These are phyloP conservation scores for Calameuta idolon DNA, from an alignment of 2,888 invertebrate genomes.

Conservation along the genomic window DNA sequence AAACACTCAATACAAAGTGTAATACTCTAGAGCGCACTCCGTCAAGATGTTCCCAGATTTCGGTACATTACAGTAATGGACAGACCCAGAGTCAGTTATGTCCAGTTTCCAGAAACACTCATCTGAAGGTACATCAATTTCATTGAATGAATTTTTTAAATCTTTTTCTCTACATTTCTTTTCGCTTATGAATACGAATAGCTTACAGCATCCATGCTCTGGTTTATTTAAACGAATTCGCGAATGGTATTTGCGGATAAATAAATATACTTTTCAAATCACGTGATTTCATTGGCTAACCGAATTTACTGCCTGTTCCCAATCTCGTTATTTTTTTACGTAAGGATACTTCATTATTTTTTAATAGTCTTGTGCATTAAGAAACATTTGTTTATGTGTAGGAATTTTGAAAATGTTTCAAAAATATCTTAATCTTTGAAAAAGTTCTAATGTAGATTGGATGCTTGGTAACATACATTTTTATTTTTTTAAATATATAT, in stretches of 20 bases:
- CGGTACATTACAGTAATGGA: slow-evolving; percentile 61
- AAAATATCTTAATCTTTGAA: too few species aligned
- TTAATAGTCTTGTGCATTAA: too few species aligned
- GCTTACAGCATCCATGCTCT: background rate
- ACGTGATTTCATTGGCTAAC: too few species aligned
- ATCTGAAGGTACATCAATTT: slow-evolving; percentile 55
- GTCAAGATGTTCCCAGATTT: slow-evolving; percentile 59
- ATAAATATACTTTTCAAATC: background rate
- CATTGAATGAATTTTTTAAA: slow-evolving; percentile 15
- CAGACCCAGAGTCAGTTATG: slow-evolving; percentile 63
- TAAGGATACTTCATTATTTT: background rate
- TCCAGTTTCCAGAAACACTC: slow-evolving; percentile 50
- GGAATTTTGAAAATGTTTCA: too few species aligned
- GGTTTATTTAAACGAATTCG: background rate
- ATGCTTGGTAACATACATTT: too few species aligned
- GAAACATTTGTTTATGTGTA: too few species aligned
- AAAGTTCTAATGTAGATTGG: too few species aligned
- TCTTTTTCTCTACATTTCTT: slow-evolving; percentile 1
- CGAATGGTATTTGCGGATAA: too few species aligned
- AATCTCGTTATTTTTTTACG: background rate
- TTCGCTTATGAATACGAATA: background rate
- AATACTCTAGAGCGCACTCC: slow-evolving; percentile 60
- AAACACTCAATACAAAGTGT: slow-evolving; percentile 67
- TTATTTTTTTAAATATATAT: too few species aligned
- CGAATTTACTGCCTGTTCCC: background rate